Evolutionary conservation across 2,888 invertebrate genomes (phyloP).

Genomic region (Eupithecia pulchellata): DNA sequence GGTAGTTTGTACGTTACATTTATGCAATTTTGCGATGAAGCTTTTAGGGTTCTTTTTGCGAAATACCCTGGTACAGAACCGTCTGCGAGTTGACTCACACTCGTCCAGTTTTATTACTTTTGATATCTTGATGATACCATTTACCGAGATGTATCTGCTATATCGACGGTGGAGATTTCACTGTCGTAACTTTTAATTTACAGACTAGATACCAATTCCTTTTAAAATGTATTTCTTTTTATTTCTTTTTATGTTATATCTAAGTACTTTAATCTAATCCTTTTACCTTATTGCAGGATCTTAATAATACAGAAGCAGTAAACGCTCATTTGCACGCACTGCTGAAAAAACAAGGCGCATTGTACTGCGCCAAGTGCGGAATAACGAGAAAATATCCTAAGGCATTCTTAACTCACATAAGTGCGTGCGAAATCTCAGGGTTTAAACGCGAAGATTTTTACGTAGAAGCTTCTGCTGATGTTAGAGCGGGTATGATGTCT

Average conservation of each 20-base stretch:
- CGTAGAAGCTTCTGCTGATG: slow-evolving; percentile 19
- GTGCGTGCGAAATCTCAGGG: slow-evolving; percentile 32
- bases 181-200: background rate
- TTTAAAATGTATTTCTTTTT: no score
- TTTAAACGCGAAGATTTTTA: slow-evolving; percentile 29
- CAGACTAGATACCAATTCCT: background rate
- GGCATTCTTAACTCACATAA: slow-evolving; percentile 32
- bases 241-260: no score
- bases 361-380: slow-evolving; percentile 39
- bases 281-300: slow-evolving; percentile 30
- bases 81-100: no score
- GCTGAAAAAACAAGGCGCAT: slow-evolving; percentile 21
- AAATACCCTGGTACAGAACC: no score
- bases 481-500: slow-evolving; percentile 15
- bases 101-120: no score
- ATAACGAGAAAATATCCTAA: slow-evolving; percentile 25
- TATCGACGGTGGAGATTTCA: background rate
- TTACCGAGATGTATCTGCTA: background rate
- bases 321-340: slow-evolving; percentile 28
- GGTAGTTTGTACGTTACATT: no score
- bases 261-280: background rate
- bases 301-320: slow-evolving; percentile 26
- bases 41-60: no score
- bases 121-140: background rate
- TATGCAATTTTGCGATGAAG: no score